phyloP scores from a whole-genome alignment of 2,797 vertebrate species.

The Centroberyx gerrardi region DNA sequence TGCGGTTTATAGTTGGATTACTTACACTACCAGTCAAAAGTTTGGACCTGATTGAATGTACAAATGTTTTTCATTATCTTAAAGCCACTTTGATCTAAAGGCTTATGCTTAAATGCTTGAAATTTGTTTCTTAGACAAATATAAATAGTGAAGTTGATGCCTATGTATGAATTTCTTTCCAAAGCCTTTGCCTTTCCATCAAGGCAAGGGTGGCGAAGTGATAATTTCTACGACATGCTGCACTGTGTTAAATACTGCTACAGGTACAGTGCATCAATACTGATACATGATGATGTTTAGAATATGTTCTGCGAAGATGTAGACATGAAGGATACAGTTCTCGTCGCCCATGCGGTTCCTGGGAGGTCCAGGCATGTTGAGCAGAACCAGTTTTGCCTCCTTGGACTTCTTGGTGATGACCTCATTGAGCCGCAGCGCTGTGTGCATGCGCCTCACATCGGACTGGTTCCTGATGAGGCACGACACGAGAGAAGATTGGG shows the following conservation, averaged over 20 bases:
- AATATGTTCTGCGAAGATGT: not conserved
- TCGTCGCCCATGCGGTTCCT: constrained; percentile 95
- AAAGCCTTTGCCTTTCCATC: too few species aligned
- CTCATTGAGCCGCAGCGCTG: constrained; percentile 95
- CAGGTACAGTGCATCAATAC: not conserved
- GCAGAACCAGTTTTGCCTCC: constrained; percentile 94
- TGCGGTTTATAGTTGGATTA: too few species aligned
- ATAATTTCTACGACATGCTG: not conserved
- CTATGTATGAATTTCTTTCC: too few species aligned
- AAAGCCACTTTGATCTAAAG: too few species aligned
- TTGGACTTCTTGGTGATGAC: constrained; percentile 96
- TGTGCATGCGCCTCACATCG: constrained; percentile 97
- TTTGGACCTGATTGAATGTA: too few species aligned
- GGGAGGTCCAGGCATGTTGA: constrained; percentile 98
- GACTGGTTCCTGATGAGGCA: constrained; percentile 89
- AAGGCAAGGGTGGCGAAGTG: too few species aligned
- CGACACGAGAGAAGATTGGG: not conserved
- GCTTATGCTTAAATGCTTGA: too few species aligned
- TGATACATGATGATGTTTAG: not conserved
- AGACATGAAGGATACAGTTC: constrained; percentile 91
- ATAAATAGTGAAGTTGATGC: too few species aligned
- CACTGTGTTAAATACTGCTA: not conserved
- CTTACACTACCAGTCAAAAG: too few species aligned
- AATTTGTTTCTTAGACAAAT: too few species aligned
- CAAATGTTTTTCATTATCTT: too few species aligned